Base-by-base conservation (phyloP, 2,113 vertebrate species). In the western clawed frog (Xenopus tropicalis) region DNA sequence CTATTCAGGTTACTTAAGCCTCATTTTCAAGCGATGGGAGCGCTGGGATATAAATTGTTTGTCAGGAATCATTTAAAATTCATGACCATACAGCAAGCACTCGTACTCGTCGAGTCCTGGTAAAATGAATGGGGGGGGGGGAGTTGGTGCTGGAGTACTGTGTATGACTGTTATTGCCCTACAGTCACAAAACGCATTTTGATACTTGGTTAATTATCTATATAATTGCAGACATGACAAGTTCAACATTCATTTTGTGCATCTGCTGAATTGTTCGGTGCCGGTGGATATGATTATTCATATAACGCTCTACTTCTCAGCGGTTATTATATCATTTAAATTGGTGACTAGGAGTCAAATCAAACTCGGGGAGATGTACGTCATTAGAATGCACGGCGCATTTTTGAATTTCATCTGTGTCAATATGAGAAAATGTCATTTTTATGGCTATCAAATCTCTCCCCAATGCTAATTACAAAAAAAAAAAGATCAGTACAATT, bases 171-270 rank as follows among this genome's bases (percentile, higher is more conserved):
- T 61, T 43, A 61, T 51, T 74, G 66, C 66, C 72, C 58, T 69
- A 29, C 57, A 54, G 72, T 42, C 20, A 68, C 24, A 8, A 22
- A 13, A 68, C 61, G 56, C 57, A 43, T 68, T 67, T 67, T 62
- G 29, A 52, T 68, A 69, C 56, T 61, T 62, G 56, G 23, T 23
- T 62, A 74, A 74, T 74, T 74, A 68, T 69, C 65, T 61, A 24
- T 52, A 23, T 74, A 74, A 74, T 74, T 74, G 59, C 65, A 74
- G 65, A 74, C 72, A 76, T 56, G 66, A 61, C 65, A 68, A 69
- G 46, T 69, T 69, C 44, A 62, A 22, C 46, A 22, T 63, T 43
- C 48, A 63, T 69, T 76, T 62, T 67, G 51, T 56, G 51, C 20
- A 56, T 14, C 42, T 24, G 51, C 42, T 37, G 24, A 61, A 62